Evolutionary conservation across 2,888 invertebrate genomes (phyloP).

Genomic region (Eremobia ochroleuca): DNA sequence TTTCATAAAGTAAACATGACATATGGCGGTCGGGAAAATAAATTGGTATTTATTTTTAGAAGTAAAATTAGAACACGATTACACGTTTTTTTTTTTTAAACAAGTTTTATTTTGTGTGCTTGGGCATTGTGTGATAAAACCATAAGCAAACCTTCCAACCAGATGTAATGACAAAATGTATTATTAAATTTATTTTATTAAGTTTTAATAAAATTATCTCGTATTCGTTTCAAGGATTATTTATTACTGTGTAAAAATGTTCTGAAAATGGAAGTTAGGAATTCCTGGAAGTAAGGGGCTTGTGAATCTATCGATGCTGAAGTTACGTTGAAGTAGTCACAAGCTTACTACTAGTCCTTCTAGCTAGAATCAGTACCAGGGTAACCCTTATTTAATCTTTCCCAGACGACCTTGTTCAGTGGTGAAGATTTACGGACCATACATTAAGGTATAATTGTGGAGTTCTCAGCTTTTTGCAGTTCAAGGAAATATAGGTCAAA

Average conservation of each 20-base stretch:
- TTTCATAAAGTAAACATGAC: conserved; percentile 47
- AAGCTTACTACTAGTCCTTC: neutral
- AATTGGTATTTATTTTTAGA: conserved; percentile 32
- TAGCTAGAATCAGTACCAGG: conserved; percentile 6
- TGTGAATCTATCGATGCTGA: neutral
- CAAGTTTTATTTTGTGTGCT: neutral
- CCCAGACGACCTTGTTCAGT: conserved; percentile 8
- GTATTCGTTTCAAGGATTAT: neutral
- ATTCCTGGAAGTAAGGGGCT: neutral
- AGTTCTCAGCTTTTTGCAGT: conserved; percentile 24
- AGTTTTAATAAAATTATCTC: neutral
- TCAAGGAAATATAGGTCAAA: conserved; percentile 23
- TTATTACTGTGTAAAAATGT: neutral
- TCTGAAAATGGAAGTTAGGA: neutral
- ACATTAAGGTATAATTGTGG: conserved; percentile 15
- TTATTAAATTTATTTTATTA: too few species aligned
- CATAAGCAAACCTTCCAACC: neutral
- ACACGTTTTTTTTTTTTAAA: conserved; percentile 1
- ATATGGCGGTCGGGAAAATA: conserved; percentile 34
- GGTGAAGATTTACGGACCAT: conserved; percentile 13
- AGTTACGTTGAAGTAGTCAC: neutral
- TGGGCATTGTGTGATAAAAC: neutral
- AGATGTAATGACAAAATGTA: neutral
- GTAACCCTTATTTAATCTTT: conserved; percentile 22
- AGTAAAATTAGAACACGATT: conserved; percentile 26